Base-by-base conservation (phyloP, 2,888 invertebrate species). In the Heliothis peltigera region DNA sequence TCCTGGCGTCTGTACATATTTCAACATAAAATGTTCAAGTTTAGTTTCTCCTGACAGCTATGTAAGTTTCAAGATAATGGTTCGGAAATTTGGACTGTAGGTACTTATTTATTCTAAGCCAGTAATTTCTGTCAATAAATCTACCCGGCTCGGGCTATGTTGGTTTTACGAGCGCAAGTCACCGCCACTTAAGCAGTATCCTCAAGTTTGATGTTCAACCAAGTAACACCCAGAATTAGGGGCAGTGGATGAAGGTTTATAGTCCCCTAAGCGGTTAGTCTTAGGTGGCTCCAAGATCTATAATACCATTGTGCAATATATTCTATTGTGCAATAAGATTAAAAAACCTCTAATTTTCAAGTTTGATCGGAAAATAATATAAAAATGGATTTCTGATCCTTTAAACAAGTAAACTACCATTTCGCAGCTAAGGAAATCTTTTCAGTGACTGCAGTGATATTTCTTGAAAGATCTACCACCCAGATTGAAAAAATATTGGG, bases 181-280 rank as follows among this genome's bases (percentile, higher is more conserved):
- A 72, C 63, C 70, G 66, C 49, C 67, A 77, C 68, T 72, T 79
- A 73, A 67, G 64, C 52, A 53, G 35, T 52, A 56, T 69, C 75
- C 75, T 73, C 63, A 75, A 74, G 73, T 80, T 80, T 81, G 76
- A 82, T 82, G 81, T 83, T 76, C 75, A 74, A 78, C 66, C 70
- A 67, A 79, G 84, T 84, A 80, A 83, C 84, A 80, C 75, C 76
- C 81, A 78, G 81, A 82, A 85, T 85, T 81, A 83, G 83, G 82
- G 75, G 61, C 56, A 84, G 81, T 79, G 81, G 83, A 85, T 85
- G 84, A 84, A 86, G 80, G 80, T 82, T 86, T 84, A 86, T 78
- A 70, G 72, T 70, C 57, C 66, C 61, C 70, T 79, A 77, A 82
- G 76, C 77, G 69, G 75, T 77, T 70, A 21, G 61, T 61, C 61